Evolutionary conservation across 2,113 vertebrate genomes (phyloP).

Genomic region (Chamaea fasciata): DNA sequence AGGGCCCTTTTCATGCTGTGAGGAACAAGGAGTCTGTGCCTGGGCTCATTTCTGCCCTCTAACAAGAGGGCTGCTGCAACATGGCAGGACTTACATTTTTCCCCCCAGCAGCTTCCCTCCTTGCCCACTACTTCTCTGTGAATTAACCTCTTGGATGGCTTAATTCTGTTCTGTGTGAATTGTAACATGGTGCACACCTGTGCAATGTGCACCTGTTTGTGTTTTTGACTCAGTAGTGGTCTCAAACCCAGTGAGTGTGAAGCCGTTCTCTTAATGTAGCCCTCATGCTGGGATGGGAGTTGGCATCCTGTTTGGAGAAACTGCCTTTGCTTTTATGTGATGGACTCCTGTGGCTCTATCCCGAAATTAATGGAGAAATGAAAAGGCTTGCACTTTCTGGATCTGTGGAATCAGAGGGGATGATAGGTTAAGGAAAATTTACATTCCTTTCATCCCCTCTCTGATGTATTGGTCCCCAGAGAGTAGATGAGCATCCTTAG

Average conservation of each 20-base stretch:
- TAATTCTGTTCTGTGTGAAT: background rate
- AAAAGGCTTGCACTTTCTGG: background rate
- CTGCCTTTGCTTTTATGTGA: background rate
- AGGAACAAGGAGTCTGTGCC: background rate
- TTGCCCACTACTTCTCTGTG: background rate
- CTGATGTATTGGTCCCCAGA: background rate
- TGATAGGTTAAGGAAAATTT: background rate
- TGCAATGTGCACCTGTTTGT: fast-evolving
- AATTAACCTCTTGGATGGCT: background rate
- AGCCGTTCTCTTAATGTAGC: background rate
- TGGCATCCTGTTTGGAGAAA: background rate
- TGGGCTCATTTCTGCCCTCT: background rate
- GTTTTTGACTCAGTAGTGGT: background rate
- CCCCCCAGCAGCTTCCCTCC: background rate
- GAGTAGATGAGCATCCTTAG: background rate
- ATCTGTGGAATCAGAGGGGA: background rate
- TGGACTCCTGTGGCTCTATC: background rate
- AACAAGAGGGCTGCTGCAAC: background rate
- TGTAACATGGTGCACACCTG: fast-evolving
- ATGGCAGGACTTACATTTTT: background rate
- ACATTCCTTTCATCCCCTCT: background rate
- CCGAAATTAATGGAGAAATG: background rate
- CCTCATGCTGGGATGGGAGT: background rate
- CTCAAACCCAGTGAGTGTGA: background rate
- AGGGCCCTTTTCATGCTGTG: background rate